Conservation (phyloP, 2,113 vertebrate genomes). For the Microcebus griseorufus region DNA sequence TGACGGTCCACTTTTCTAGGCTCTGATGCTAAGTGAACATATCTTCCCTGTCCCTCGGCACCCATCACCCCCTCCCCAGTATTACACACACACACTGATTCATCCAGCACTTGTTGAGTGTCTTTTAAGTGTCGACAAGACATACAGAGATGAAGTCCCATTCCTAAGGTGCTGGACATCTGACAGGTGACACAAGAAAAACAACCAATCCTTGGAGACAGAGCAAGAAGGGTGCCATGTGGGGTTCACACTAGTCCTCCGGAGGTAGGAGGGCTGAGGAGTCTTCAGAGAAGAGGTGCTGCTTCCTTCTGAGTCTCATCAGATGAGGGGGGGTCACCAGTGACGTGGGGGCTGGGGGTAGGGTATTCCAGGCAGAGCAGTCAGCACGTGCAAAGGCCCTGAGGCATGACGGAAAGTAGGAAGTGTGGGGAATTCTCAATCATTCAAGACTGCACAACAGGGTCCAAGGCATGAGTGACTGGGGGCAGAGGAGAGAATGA, state of each 20-base stretch:
- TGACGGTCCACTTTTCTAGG: background rate
- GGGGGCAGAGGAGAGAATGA: background rate
- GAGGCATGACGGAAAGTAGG: background rate
- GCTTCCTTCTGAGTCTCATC: background rate
- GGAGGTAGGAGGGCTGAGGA: background rate
- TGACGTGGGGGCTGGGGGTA: background rate
- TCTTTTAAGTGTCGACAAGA: background rate
- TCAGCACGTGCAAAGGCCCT: background rate
- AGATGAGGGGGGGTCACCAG: background rate
- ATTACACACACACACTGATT: background rate
- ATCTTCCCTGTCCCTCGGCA: background rate
- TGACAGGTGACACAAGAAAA: background rate
- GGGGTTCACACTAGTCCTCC: fast-evolving
- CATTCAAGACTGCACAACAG: background rate
- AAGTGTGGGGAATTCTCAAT: background rate
- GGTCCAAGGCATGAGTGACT: background rate
- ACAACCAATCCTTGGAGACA: background rate
- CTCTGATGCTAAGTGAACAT: background rate
- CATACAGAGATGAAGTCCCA: background rate
- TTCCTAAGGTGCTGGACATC: background rate
- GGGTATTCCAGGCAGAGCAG: background rate
- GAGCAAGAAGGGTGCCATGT: background rate
- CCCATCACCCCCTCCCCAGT: background rate
- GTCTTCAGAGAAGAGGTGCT: background rate
- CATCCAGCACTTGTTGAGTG: background rate